A percentile compares a stretch with the other conserved stretches of the same genome.
Conservation (phyloP, 2,797 vertebrate genomes). For the Eulemur albifrons region DNA sequence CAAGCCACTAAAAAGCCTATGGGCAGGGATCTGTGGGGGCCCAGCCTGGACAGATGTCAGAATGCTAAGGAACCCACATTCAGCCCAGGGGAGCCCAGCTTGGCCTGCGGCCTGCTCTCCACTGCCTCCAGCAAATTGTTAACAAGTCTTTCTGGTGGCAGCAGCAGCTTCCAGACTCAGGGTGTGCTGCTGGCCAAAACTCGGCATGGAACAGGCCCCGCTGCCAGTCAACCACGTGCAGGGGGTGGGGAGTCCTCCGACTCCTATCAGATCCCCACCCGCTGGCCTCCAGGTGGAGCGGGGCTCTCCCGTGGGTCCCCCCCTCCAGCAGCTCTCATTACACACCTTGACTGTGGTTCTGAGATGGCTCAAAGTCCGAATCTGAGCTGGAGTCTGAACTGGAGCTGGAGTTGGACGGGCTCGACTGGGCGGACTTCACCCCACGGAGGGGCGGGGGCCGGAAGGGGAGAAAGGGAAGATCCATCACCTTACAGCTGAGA, state of each 20-base stretch:
- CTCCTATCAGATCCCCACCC: not conserved
- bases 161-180: not conserved
- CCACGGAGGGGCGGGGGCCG: not conserved
- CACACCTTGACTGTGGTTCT: constrained; percentile 97
- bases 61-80: not conserved
- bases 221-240: not conserved
- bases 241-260: not conserved
- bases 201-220: not conserved
- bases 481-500: constrained; percentile 52
- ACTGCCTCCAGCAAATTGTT: too few species aligned
- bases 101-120: not conserved
- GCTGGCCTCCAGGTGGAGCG: not conserved
- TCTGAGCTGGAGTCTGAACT: constrained; percentile 97
- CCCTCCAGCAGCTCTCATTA: not conserved
- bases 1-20: not conserved
- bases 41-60: not conserved
- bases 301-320: not conserved
- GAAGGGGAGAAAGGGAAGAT: not conserved
- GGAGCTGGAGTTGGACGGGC: constrained; percentile 95
- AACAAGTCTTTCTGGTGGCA: not conserved
- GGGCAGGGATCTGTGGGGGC: not conserved
- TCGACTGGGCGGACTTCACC: constrained; percentile 93
- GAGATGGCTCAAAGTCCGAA: constrained; percentile 96
- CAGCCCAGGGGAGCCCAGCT: not conserved
- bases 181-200: not conserved